Evolutionary conservation across 2,888 invertebrate genomes (phyloP).

Genomic region (Chrysodeixis includens): DNA sequence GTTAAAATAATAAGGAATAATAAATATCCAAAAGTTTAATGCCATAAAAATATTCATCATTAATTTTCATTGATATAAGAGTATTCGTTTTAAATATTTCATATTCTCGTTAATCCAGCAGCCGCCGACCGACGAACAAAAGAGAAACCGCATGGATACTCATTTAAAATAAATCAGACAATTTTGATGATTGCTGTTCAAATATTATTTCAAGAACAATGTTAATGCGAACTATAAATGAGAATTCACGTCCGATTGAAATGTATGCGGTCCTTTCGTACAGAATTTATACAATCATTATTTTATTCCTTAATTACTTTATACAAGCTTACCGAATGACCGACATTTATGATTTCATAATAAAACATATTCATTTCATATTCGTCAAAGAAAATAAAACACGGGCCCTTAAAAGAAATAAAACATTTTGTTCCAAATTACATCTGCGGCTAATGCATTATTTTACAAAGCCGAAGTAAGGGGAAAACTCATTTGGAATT

Average conservation of each 20-base stretch:
- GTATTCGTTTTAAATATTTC: background rate
- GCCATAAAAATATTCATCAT: background rate
- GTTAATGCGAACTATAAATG: background rate
- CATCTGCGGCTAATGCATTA: constrained; percentile 56
- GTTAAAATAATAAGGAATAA: background rate
- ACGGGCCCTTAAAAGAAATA: constrained; percentile 37
- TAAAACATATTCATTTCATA: constrained; percentile 4
- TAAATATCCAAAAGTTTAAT: background rate
- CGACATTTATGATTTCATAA: background rate
- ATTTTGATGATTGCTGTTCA: constrained; percentile 1
- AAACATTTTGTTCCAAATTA: constrained; percentile 48
- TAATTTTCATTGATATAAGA: background rate
- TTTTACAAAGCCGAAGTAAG: constrained; percentile 54
- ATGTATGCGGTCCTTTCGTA: background rate
- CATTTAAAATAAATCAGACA: constrained; percentile 3
- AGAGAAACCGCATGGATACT: background rate
- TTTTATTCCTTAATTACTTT: background rate
- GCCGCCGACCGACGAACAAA: background rate
- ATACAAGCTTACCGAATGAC: background rate
- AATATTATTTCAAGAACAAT: constrained; percentile 4
- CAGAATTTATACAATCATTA: background rate
- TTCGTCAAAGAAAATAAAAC: constrained; percentile 7
- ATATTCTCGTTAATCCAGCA: background rate
- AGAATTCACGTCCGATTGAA: background rate
- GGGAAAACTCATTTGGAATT: constrained; percentile 58